These are phyloP conservation scores for Acrobasis repandana DNA, from an alignment of 2,888 invertebrate species.

Conservation along the genomic window DNA sequence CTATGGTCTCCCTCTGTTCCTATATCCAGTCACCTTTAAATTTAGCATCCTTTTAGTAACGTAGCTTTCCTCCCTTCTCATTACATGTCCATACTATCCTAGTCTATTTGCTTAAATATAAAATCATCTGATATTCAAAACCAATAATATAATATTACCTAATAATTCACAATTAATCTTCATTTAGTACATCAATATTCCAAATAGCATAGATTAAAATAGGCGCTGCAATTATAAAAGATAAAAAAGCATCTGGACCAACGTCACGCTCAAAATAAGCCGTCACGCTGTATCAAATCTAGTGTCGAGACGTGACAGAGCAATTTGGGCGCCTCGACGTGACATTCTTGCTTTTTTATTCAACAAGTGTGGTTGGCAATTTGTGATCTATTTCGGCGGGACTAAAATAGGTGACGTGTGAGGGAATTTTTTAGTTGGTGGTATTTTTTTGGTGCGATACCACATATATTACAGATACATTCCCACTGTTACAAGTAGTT, in stretches of 20 bases:
- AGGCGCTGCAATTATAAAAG: slow-evolving; percentile 11
- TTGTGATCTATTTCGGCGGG: slow-evolving; percentile 19
- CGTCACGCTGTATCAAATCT: slow-evolving; percentile 50
- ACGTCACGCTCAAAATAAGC: slow-evolving; percentile 44
- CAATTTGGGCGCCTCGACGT: slow-evolving; percentile 30
- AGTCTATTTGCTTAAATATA: no score
- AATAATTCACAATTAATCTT: no score
- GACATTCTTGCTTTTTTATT: slow-evolving; percentile 35
- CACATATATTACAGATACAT: no score
- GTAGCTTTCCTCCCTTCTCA: no score
- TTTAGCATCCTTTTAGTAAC: no score
- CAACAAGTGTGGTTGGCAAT: slow-evolving; percentile 44
- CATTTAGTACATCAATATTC: background rate
- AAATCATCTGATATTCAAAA: no score
- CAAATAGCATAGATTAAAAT: background rate
- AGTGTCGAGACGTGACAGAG: slow-evolving; percentile 35
- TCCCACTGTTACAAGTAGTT: no score
- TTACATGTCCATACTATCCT: no score
- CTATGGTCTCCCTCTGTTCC: no score
- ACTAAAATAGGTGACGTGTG: slow-evolving; percentile 10
- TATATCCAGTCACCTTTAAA: no score
- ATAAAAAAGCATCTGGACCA: background rate
- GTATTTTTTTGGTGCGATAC: background rate
- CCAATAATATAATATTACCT: no score
- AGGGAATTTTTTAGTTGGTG: slow-evolving; percentile 2